Evolutionary conservation across 2,113 vertebrate species (phyloP), one percentile per base, ranked within the genome.

Genomic region (Cathartes aura): DNA sequence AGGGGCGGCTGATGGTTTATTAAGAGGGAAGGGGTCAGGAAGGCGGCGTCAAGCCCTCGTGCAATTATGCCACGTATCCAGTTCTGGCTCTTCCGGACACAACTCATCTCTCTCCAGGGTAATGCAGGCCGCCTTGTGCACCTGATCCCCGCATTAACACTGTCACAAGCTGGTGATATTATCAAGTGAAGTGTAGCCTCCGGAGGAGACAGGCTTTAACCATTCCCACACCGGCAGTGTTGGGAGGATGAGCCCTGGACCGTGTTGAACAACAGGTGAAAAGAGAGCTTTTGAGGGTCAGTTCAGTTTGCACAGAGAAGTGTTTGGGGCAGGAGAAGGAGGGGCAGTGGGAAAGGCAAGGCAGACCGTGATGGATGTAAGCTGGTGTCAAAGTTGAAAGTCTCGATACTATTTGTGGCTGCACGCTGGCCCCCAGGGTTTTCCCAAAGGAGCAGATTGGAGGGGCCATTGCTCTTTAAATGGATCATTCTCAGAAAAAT

Each of bases 61-160:
- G 82, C 89, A 93, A 90, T 94, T 93, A 88, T 88, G 45, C 52
- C 87, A 22, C 4, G 3, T 43, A 76, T 80, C 81, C 93, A 80
- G 91, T 38, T 87, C 81, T 83, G 95, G 66, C 66, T 88, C 48
- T 87, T 91, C 95, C 26, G 70, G 87, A 88, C 78, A 88, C 89
- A 91, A 4, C 95, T 95, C 96, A 93, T 97, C 94, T 81, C 93
- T 96, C 96, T 90, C 94, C 96, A 78, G 96, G 95, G 95, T 83
- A 90, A 90, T 94, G 93, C 89, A 52, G 87, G 79, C 87, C 1
- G 13, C 53, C 79, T 89, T 26, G 5, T 66, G 91, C 90, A 95
- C 96, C 97, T 97, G 97, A 96, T 97, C 95, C 95, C 95, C 29
- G 3, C 91, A 96, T 96, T 96, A 97, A 81, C 94, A 88, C 95